Percentiles rank a stretch among this genome's conserved stretches.
Conservation (phyloP, 2,888 invertebrate genomes). For the Agrilus cyanescens region DNA sequence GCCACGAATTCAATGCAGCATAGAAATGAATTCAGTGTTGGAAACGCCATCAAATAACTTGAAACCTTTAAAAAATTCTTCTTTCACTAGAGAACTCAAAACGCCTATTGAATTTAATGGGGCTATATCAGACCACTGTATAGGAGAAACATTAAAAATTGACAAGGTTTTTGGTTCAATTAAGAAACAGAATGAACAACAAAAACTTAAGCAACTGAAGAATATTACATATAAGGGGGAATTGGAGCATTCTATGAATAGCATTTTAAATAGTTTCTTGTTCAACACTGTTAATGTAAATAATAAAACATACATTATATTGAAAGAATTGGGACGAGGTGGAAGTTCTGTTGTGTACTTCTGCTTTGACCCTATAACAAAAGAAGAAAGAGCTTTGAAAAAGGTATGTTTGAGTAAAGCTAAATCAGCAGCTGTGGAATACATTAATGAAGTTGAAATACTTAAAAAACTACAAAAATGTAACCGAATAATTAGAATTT, state of each 20-base stretch:
- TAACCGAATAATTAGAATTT: conserved; percentile 70
- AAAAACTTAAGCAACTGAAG: no score
- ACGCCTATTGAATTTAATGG: no score
- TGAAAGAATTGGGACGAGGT: conserved; percentile 72
- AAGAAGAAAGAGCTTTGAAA: conserved; percentile 61
- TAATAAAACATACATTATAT: conserved; percentile 56
- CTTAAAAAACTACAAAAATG: conserved; percentile 71
- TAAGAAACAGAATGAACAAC: no score
- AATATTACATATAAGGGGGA: no score
- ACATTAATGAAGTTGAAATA: conserved; percentile 79
- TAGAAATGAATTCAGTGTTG: background rate
- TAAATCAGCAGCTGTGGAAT: conserved; percentile 59
- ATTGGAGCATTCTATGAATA: no score
- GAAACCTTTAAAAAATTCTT: no score
- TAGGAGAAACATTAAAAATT: no score
- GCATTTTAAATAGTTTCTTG: background rate
- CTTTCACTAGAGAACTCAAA: no score
- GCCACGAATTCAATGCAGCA: background rate
- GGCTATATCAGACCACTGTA: no score
- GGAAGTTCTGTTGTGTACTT: conserved; percentile 80
- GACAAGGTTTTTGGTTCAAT: no score
- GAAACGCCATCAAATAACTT: background rate
- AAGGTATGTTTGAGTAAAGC: conserved; percentile 71
- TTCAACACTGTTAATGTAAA: conserved; percentile 52
- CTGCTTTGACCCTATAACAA: conserved; percentile 50